Conservation (phyloP, 2,797 vertebrate species). For the Oryzias dopingdopingensis region DNA sequence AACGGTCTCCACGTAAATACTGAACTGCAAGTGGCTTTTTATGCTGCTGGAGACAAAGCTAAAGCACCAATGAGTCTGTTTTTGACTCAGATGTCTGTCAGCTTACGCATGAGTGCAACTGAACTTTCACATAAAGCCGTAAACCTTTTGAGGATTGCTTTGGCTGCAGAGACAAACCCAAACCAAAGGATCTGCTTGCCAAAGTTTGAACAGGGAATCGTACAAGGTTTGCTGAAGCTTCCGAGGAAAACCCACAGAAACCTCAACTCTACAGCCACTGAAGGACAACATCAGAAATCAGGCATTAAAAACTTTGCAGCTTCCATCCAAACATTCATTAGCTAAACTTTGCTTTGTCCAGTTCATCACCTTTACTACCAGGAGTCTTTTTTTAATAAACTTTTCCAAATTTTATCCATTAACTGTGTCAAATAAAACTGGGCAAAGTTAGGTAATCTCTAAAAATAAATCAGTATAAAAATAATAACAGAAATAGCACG, state of each 20-base stretch:
- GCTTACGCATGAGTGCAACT: conserved; percentile 4
- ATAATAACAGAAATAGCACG: no score
- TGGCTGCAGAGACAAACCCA: conserved; percentile 48
- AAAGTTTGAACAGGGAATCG: conserved; percentile 41
- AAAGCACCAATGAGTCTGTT: conserved; percentile 1
- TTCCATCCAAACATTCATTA: not conserved
- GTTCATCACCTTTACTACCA: not conserved
- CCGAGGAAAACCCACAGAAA: conserved; percentile 38
- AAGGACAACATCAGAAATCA: conserved; percentile 4
- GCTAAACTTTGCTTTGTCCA: not conserved
- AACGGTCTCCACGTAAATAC: conserved; percentile 15
- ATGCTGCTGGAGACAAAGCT: not conserved
- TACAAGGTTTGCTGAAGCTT: conserved; percentile 48
- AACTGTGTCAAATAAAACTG: no score
- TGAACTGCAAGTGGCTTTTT: conserved; percentile 1
- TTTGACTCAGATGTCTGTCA: conserved; percentile 2
- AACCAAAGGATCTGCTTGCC: conserved; percentile 51
- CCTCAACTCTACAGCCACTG: conserved; percentile 35
- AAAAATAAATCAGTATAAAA: no score
- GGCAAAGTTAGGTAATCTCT: no score
- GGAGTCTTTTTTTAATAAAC: no score
- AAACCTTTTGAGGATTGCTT: conserved; percentile 30
- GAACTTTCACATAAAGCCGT: conserved; percentile 20
- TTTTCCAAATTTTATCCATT: no score
- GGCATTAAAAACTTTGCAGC: not conserved